Conservation (phyloP, 2,113 vertebrate species). For the Burhinus oedicnemus region DNA sequence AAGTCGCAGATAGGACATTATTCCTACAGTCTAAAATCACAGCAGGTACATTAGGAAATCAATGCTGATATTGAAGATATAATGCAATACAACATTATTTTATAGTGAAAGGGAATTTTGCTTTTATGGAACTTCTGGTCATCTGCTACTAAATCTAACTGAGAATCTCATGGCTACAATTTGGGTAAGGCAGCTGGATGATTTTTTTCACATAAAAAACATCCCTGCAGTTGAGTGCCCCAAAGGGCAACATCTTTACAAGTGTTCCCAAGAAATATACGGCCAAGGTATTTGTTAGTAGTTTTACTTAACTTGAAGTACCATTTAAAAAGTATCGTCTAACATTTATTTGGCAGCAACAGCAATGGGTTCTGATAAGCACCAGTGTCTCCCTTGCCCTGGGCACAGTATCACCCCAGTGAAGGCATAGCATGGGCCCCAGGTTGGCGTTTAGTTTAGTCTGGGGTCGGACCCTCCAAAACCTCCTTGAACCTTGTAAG, state of each 20-base stretch:
- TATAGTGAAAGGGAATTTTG: background rate
- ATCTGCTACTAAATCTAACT: background rate
- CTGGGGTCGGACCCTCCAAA: background rate
- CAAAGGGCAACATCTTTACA: background rate
- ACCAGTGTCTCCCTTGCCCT: no score
- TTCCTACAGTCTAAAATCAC: background rate
- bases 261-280: background rate
- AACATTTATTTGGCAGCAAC: background rate
- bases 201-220: background rate
- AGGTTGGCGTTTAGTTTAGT: background rate
- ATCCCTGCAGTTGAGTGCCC: background rate
- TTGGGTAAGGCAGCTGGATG: background rate
- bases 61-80: background rate
- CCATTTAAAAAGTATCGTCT: background rate
- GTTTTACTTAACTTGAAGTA: background rate
- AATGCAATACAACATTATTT: background rate
- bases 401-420: background rate
- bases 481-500: background rate
- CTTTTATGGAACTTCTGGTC: background rate
- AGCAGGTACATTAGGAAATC: background rate
- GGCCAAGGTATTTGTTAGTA: background rate
- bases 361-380: background rate
- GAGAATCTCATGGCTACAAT: background rate
- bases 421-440: background rate
- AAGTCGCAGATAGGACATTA: background rate